phyloP scores from a whole-genome alignment of 2,797 vertebrate genomes.

The Anableps anableps region DNA sequence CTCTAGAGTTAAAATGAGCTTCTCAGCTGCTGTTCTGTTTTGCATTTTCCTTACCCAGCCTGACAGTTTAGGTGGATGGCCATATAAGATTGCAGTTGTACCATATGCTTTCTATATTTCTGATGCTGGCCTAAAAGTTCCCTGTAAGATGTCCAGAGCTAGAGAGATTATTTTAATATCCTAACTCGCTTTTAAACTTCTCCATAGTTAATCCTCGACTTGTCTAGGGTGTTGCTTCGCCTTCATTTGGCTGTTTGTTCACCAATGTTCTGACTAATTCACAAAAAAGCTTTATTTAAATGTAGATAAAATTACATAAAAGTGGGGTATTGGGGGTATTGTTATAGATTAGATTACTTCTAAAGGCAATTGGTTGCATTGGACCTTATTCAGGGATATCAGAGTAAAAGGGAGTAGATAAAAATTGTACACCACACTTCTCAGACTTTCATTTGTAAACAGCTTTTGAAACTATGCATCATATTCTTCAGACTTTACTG shows the following conservation, averaged over 20 bases:
- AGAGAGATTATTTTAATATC: not conserved
- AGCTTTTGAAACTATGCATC: too few species aligned
- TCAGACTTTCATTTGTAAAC: not conserved
- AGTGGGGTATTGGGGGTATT: too few species aligned
- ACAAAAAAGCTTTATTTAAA: not conserved
- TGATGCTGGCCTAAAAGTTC: not conserved
- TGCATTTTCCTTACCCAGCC: too few species aligned
- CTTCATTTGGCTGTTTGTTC: not conserved
- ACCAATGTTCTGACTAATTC: not conserved
- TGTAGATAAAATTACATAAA: not conserved
- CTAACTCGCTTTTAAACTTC: not conserved
- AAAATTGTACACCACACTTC: not conserved
- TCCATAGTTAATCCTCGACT: not conserved
- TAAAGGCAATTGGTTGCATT: not conserved
- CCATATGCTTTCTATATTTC: not conserved
- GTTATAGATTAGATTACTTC: not conserved
- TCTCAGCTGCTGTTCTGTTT: too few species aligned
- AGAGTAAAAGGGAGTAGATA: not conserved
- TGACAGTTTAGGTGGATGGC: not conserved
- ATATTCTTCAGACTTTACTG: too few species aligned
- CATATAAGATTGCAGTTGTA: not conserved
- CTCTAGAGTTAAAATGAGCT: too few species aligned
- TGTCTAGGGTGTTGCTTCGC: not conserved
- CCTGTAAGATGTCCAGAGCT: not conserved
- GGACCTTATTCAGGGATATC: not conserved